Evolutionary conservation across 2,113 vertebrate species (phyloP).

Genomic region (Callopanchax toddi): DNA sequence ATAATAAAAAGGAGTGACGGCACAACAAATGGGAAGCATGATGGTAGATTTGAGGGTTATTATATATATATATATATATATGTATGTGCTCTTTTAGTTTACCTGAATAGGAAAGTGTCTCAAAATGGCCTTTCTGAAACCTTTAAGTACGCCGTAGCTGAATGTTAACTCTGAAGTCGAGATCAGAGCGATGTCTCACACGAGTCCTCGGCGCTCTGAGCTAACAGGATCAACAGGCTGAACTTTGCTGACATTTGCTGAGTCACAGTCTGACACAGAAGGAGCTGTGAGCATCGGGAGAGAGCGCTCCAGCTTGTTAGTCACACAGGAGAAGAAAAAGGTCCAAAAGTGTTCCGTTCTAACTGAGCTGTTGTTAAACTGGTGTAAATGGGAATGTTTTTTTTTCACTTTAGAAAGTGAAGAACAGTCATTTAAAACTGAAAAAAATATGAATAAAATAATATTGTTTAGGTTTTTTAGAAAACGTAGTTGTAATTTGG

Average conservation of each 20-base stretch:
- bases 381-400: background rate
- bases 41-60: background rate
- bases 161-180: background rate
- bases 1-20: constrained; percentile 14
- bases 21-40: background rate
- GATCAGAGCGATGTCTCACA: constrained; percentile 9
- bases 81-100: too few species aligned
- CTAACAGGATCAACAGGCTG: constrained; percentile 17
- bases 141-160: background rate
- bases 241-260: constrained; percentile 21
- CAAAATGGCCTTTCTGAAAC: background rate
- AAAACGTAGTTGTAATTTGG: too few species aligned
- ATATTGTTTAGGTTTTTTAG: too few species aligned
- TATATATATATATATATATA: too few species aligned
- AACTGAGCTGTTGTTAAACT: background rate
- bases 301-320: constrained; percentile 2
- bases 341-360: background rate
- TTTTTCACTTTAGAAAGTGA: too few species aligned
- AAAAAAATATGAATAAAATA: too few species aligned
- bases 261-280: constrained; percentile 31
- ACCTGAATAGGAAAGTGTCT: background rate
- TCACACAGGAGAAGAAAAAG: background rate
- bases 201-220: constrained; percentile 29
- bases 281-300: constrained; percentile 1
- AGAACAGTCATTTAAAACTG: too few species aligned